These are phyloP conservation scores for Gymnobelideus leadbeateri DNA, from an alignment of 2,113 vertebrate genomes.

Conservation along the genomic window DNA sequence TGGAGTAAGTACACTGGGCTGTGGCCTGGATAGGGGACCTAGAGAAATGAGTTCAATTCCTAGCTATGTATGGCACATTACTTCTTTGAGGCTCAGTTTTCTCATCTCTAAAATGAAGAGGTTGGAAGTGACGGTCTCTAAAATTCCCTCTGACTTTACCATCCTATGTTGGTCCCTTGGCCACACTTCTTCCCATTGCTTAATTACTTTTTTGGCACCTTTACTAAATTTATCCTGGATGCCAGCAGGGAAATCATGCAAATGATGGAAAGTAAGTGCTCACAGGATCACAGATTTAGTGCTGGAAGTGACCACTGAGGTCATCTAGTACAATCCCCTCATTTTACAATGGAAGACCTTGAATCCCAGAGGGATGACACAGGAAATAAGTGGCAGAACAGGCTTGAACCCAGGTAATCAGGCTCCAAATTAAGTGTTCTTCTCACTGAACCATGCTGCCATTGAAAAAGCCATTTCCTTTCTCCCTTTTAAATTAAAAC, in stretches of 20 bases:
- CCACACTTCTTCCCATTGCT: background rate
- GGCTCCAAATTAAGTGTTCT: background rate
- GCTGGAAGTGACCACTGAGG: constrained; percentile 1
- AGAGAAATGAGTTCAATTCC: background rate
- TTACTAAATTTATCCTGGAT: background rate
- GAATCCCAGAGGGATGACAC: background rate
- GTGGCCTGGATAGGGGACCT: background rate
- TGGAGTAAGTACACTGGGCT: background rate
- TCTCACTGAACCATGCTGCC: background rate
- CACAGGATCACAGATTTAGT: background rate
- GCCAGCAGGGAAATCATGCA: background rate
- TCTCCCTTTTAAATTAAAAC: background rate
- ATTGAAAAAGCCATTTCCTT: background rate
- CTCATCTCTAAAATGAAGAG: background rate
- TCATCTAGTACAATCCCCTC: background rate
- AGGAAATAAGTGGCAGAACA: background rate
- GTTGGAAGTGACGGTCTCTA: background rate
- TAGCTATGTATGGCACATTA: background rate
- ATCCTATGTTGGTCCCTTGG: background rate
- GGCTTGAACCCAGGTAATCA: background rate
- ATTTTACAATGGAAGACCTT: constrained; percentile 20
- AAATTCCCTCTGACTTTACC: background rate
- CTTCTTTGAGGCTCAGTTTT: background rate
- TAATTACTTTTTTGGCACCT: background rate
- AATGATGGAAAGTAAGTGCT: background rate